These are phyloP conservation scores for Antheraea pernyi DNA, from an alignment of 1,140 invertebrate species.

Conservation along the genomic window DNA sequence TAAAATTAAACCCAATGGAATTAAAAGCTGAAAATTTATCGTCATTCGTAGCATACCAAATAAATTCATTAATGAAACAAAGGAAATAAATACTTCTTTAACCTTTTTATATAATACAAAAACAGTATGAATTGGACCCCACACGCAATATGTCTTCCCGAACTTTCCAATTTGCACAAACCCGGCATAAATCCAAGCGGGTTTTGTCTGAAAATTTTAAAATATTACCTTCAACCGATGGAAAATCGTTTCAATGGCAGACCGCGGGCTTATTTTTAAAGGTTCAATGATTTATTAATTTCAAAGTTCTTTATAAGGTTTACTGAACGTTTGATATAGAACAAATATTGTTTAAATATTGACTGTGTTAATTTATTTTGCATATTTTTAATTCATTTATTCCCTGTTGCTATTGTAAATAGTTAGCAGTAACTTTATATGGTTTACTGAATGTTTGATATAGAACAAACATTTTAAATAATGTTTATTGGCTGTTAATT, in stretches of 20 bases:
- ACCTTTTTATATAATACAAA: neutral
- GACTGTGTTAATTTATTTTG: no score
- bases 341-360: no score
- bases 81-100: conserved; percentile 6
- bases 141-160: conserved; percentile 54
- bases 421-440: neutral
- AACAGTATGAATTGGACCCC: conserved; percentile 41
- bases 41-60: no score
- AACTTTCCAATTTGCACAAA: conserved; percentile 71
- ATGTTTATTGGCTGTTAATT: no score
- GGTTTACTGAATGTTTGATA: neutral
- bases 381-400: no score
- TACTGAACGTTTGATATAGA: no score
- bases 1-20: no score
- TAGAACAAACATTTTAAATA: neutral
- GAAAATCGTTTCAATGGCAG: conserved; percentile 31
- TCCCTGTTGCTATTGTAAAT: no score
- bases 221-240: conserved; percentile 45
- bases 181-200: conserved; percentile 62
- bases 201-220: conserved; percentile 61
- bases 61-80: no score
- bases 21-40: no score
- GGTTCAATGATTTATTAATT: conserved; percentile 60
- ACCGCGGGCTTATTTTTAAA: conserved; percentile 51
- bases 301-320: no score